phyloP scores from a whole-genome alignment of 2,888 invertebrate species.

The Fragum whitleyi region DNA sequence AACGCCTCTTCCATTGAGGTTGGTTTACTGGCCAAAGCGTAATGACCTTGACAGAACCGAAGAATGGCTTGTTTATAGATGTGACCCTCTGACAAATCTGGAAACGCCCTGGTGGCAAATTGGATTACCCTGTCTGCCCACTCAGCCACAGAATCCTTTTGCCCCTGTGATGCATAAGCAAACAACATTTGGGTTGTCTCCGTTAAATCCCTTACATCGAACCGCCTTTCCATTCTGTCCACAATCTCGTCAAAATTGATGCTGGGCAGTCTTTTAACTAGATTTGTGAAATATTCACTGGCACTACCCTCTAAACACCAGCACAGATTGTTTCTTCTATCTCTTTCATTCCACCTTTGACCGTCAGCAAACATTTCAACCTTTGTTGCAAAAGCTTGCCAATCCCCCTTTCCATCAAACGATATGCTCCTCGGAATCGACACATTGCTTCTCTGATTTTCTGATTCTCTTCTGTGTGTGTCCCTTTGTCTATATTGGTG shows the following conservation, averaged over 20 bases:
- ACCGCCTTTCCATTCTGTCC: conserved; percentile 6
- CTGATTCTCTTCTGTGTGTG: neutral
- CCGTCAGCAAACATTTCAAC: neutral
- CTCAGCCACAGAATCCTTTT: conserved; percentile 11
- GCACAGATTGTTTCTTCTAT: neutral
- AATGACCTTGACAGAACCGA: conserved; percentile 23
- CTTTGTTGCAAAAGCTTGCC: conserved; percentile 19
- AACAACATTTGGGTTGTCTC: conserved; percentile 16
- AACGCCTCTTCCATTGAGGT: conserved; percentile 35
- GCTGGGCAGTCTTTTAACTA: neutral
- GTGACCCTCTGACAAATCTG: neutral
- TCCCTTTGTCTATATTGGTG: neutral
- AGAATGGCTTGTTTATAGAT: conserved; percentile 10
- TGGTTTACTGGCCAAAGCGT: conserved; percentile 12
- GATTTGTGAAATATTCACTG: neutral
- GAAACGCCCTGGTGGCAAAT: neutral
- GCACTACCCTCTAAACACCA: conserved; percentile 7
- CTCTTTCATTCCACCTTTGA: neutral
- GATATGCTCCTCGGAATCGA: neutral
- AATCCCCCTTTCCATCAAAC: neutral
- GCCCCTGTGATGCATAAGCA: neutral
- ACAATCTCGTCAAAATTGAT: conserved; percentile 4
- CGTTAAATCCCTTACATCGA: conserved; percentile 10
- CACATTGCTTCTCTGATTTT: neutral
- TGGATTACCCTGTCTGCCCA: conserved; percentile 17